phyloP scores from a whole-genome alignment of 2,797 vertebrate genomes.

The Aldrovandia affinis region DNA sequence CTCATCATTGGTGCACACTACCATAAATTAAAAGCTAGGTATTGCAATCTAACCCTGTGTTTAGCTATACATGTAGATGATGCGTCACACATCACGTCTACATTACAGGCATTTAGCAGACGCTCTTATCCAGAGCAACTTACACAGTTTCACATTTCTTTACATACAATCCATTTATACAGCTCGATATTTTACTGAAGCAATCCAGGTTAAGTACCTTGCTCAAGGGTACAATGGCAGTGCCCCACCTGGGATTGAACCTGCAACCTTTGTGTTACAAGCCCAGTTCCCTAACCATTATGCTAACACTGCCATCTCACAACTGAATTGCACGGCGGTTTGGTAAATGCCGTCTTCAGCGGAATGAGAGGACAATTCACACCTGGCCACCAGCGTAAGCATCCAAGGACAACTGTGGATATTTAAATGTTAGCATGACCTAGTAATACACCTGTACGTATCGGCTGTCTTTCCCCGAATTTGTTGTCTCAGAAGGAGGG shows the following conservation, averaged over 20 bases:
- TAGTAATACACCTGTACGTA: background rate
- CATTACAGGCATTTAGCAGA: no score
- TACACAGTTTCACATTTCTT: no score
- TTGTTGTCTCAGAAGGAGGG: background rate
- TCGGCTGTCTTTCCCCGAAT: background rate
- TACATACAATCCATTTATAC: no score
- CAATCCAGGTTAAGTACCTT: no score
- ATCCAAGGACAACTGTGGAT: background rate
- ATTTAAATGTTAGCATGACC: background rate
- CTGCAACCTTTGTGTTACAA: no score
- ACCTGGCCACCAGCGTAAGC: background rate
- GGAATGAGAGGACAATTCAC: background rate
- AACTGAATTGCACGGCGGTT: background rate
- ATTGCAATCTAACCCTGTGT: background rate
- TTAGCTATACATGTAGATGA: background rate
- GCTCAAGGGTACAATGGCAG: no score
- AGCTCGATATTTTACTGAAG: no score
- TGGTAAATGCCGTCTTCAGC: background rate
- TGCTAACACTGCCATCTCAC: no score
- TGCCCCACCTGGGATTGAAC: no score
- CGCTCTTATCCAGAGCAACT: no score
- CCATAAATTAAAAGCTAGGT: background rate
- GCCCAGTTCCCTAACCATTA: no score
- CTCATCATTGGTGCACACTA: background rate
- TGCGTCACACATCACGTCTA: background rate